phyloP scores from a whole-genome alignment of 2,888 invertebrate species.

The Eristalis intricaria region DNA sequence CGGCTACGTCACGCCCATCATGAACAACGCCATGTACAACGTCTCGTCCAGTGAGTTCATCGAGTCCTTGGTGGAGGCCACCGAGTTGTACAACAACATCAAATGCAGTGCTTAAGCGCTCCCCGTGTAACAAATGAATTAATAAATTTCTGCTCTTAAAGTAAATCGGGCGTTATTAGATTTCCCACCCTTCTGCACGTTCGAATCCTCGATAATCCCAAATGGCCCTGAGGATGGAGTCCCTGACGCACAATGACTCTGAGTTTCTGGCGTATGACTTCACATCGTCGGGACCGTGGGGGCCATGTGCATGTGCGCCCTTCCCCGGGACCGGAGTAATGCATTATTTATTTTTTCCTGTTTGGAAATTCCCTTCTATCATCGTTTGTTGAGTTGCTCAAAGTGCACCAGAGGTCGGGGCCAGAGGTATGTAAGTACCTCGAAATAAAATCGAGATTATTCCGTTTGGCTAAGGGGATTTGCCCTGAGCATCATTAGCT shows the following conservation, averaged over 20 bases:
- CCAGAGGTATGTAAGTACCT: neutral
- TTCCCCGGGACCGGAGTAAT: slow-evolving; percentile 39
- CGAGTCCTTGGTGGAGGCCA: neutral
- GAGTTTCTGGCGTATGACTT: neutral
- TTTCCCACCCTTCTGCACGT: slow-evolving; percentile 3
- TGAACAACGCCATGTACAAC: slow-evolving; percentile 27
- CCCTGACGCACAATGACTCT: slow-evolving; percentile 22
- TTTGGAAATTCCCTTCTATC: slow-evolving; percentile 67
- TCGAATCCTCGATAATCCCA: slow-evolving; percentile 46
- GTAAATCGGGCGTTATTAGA: slow-evolving; percentile 17
- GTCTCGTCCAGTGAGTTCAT: slow-evolving; percentile 12
- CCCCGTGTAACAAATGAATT: slow-evolving; percentile 38
- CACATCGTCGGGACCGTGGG: neutral
- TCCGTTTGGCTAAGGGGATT: slow-evolving; percentile 59
- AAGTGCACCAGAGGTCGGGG: slow-evolving; percentile 46
- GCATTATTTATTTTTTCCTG: slow-evolving; percentile 55
- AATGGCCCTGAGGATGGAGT: slow-evolving; percentile 4
- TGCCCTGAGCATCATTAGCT: slow-evolving; percentile 60
- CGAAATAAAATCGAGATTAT: slow-evolving; percentile 55
- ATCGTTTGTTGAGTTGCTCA: slow-evolving; percentile 35
- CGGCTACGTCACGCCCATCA: neutral
- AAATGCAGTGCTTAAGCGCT: slow-evolving; percentile 36
- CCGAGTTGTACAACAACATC: slow-evolving; percentile 38
- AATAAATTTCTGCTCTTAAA: slow-evolving; percentile 45
- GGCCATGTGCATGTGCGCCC: neutral